Evolutionary conservation across 2,888 invertebrate genomes (phyloP).

Genomic region (Monochamus alternatus): DNA sequence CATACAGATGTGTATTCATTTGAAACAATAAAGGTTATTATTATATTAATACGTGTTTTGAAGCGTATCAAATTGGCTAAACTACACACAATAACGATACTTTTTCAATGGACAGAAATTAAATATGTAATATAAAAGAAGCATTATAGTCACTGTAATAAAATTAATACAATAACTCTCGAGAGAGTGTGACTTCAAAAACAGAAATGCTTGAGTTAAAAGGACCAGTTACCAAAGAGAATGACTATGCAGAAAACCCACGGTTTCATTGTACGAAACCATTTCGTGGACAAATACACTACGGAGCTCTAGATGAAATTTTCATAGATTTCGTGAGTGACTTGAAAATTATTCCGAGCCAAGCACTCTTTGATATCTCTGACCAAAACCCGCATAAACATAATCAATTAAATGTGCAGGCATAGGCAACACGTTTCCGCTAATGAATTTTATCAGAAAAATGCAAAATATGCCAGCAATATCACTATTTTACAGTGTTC

Average conservation of each 20-base stretch:
- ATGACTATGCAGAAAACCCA: not conserved
- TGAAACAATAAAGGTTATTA: conserved; percentile 1
- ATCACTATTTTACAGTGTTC: too few species aligned
- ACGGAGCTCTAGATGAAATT: not conserved
- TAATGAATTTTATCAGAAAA: too few species aligned
- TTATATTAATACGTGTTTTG: not conserved
- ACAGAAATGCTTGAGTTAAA: not conserved
- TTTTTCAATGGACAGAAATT: not conserved
- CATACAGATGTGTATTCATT: not conserved
- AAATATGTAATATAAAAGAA: conserved; percentile 1
- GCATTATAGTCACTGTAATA: not conserved
- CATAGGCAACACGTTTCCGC: too few species aligned
- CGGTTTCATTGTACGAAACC: not conserved
- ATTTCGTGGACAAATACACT: not conserved
- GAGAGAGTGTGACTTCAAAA: not conserved
- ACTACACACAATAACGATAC: not conserved
- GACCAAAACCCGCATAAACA: too few species aligned
- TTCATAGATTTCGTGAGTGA: not conserved
- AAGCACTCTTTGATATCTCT: not conserved
- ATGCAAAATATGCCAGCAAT: too few species aligned
- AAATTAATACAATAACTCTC: not conserved
- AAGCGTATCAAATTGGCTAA: not conserved
- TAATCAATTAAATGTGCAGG: too few species aligned
- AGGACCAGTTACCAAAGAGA: not conserved
- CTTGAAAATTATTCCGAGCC: not conserved